Base-by-base conservation (phyloP, 2,888 invertebrate genomes). In the Clostera curtula region DNA sequence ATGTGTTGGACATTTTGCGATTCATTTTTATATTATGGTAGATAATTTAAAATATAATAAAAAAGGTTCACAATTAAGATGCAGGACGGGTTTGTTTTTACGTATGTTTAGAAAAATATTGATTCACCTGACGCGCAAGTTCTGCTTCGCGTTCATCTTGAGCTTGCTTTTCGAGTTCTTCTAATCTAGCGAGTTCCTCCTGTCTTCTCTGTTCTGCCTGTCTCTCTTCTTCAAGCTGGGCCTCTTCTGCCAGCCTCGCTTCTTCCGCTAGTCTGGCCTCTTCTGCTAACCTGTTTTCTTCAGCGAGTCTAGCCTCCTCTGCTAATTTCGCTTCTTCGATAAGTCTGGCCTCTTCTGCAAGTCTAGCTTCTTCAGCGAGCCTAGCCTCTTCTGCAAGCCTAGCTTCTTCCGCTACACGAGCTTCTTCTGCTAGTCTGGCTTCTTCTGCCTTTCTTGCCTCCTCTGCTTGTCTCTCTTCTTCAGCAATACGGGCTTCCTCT, bases 141-240 rank as follows among this genome's bases (percentile, higher is more conserved):
- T 90, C 90, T 4, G 76, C 87, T 69, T 90, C 90, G 12, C 85
- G 84, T 50, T 88, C 88, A 52, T 88, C 88, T 53, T 87, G 86
- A 1, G 88, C 88, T 49, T 88, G 86, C 46, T 80, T 84, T 29
- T 88, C 88, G 19, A 88, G 68, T 55, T 88, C 88, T 48, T 86
- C 88, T 37, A 88, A 66, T 37, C 83, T 75, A 5, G 83, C 70
- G 19, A 86, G 69, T 54, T 86, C 87, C 40, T 86, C 86, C 48
- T 86, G 86, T 28, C 85, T 84, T 39, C 69, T 85, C 55, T 87
- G 86, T 65, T 82, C 82, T 2, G 74, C 80, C 36, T 67, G 51
- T 43, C 85, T 59, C 33, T 76, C 75, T 70, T 74, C 87, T 32
- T 70, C 80, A 34, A 26, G 49, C 10, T 24, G 31, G 13, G 49